Base-by-base conservation (phyloP, 2,797 vertebrate species). In the Pantherophis alleghaniensis region DNA sequence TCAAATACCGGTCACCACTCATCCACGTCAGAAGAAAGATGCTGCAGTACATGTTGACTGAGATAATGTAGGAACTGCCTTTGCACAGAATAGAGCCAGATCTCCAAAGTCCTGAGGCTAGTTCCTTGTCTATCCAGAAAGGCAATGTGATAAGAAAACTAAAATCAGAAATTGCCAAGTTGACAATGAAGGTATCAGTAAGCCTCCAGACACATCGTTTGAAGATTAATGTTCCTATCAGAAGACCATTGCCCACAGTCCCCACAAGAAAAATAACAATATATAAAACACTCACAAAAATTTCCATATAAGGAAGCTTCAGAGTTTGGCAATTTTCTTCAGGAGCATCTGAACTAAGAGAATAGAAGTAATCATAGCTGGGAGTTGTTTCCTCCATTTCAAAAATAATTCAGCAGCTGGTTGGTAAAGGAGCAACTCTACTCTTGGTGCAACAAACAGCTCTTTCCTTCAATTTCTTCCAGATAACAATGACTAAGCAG, bases 11-110 rank as follows among this genome's bases (percentile, higher is more conserved):
- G 94, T 98, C 98, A 7, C 96, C 88, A 14, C 98, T 98, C 98
- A 98, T 98, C 26, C 98, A 97, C 2, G 97, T 97, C 91, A 98
- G 97, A 87, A 98, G 95, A 92, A 98, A 97, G 94, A 98, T 96
- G 53, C 95, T 98, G 95, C 97, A 97, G 95, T 98, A 97, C 98
- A 98, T 98, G 95, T 98, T 98, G 93, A 98, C 97, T 0, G 98
- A 97, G 95, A 98, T 98, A 86, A 97, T 26, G 51, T 97, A 98
- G 93, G 98, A 98, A 90, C 98, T 98, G 11, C 96, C 94, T 95
- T 97, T 98, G 95, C 98, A 98, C 63, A 98, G 95, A 91, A 97
- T 96, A 63, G 95, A 94, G 56, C 98, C 98, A 3, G 94, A 97
- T 94, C 97, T 96, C 98, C 98, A 98, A 90, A 90, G 92, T 53